Conservation (phyloP, 2,113 vertebrate genomes). For the Corvus moneduloides region DNA sequence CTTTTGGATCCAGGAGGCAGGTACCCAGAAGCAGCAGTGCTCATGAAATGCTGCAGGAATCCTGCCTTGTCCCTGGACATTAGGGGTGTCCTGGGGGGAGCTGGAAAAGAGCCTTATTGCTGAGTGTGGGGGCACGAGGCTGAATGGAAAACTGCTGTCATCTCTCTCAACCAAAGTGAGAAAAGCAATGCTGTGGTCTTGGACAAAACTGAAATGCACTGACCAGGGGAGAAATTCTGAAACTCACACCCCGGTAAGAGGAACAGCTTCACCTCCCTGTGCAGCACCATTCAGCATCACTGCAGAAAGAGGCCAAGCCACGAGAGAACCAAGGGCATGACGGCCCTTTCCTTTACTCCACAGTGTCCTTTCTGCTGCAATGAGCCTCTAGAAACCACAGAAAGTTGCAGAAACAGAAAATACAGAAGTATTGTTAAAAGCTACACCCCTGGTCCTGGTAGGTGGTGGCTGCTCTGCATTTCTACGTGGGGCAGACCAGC, state of each 20-base stretch:
- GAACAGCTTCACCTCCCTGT: neutral
- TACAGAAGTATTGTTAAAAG: neutral
- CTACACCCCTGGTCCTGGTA: neutral
- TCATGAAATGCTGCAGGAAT: neutral
- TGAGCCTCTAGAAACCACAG: neutral
- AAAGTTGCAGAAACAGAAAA: neutral
- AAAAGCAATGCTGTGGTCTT: fast-evolving
- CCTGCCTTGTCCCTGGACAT: neutral
- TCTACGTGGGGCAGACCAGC: neutral
- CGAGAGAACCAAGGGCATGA: fast-evolving
- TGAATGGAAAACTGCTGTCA: neutral
- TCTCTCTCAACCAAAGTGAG: neutral
- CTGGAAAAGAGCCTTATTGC: neutral
- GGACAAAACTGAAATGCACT: neutral
- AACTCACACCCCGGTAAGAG: neutral
- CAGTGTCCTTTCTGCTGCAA: neutral
- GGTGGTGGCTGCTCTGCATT: neutral
- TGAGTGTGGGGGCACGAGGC: neutral
- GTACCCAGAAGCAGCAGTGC: neutral
- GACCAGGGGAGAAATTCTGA: neutral
- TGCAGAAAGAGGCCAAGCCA: neutral
- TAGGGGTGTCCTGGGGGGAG: neutral
- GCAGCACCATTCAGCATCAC: fast-evolving
- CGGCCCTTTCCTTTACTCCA: fast-evolving
- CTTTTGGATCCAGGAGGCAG: neutral